Conservation (phyloP, 2,888 invertebrate genomes). For the Drosophila anceps region DNA sequence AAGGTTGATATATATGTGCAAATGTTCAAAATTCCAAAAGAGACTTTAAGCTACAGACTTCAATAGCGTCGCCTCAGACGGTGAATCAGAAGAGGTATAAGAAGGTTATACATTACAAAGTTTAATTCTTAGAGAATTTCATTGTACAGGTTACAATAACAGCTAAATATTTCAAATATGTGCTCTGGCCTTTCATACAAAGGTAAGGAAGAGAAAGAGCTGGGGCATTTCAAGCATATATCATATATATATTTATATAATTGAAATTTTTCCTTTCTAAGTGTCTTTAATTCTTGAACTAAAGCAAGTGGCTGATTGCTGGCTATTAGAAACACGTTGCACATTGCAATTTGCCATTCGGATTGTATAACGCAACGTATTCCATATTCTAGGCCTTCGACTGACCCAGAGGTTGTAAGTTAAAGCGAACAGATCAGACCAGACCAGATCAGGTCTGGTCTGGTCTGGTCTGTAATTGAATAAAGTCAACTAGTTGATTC, state of each 20-base stretch:
- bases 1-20: background rate
- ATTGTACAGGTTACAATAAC: background rate
- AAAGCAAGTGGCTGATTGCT: conserved; percentile 16
- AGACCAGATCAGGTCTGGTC: background rate
- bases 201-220: background rate
- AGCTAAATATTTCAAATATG: background rate
- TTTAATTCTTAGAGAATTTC: background rate
- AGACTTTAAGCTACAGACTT: background rate
- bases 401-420: conserved; percentile 36
- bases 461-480: conserved; percentile 37
- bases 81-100: background rate
- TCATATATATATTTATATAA: background rate
- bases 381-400: conserved; percentile 7
- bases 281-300: background rate
- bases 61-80: background rate
- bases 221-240: background rate
- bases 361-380: conserved; percentile 26
- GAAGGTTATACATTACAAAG: background rate
- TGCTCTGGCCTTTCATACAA: background rate
- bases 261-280: background rate
- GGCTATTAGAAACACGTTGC: conserved; percentile 41
- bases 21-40: background rate
- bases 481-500: conserved; percentile 25
- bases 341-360: background rate
- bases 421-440: conserved; percentile 14